phyloP scores from a whole-genome alignment of 2,797 vertebrate species.

The Pampus argenteus region DNA sequence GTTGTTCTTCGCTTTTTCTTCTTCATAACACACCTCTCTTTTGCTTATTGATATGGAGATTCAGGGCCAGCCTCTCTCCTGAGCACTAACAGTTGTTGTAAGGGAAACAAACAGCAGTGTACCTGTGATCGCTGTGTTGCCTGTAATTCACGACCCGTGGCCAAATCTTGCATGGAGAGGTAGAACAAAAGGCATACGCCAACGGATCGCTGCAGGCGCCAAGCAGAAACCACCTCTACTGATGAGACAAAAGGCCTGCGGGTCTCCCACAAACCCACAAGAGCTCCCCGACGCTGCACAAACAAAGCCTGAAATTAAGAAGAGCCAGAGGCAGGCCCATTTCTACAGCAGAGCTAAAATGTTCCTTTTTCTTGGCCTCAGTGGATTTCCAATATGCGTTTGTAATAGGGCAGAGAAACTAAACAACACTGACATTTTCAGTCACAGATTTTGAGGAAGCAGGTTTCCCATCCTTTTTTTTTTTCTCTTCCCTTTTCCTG shows the following conservation, averaged over 20 bases:
- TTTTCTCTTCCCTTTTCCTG: constrained; percentile 18
- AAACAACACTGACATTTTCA: constrained; percentile 57
- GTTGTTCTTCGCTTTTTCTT: constrained; percentile 27
- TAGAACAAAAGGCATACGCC: constrained; percentile 73
- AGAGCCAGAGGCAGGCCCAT: constrained; percentile 80
- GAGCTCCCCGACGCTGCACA: constrained; percentile 76
- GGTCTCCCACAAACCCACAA: constrained; percentile 79
- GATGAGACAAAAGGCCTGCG: constrained; percentile 82
- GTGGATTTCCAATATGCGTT: constrained; percentile 68
- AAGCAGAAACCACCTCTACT: constrained; percentile 73
- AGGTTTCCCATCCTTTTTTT: constrained; percentile 32
- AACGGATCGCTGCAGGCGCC: constrained; percentile 77
- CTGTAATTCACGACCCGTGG: constrained; percentile 78
- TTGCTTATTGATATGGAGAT: constrained; percentile 42
- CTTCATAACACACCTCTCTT: not conserved
- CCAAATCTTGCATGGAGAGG: constrained; percentile 74
- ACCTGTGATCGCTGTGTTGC: constrained; percentile 70
- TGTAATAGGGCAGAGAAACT: constrained; percentile 54
- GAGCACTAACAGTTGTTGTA: constrained; percentile 37
- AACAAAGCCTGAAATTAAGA: constrained; percentile 87
- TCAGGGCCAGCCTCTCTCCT: constrained; percentile 13
- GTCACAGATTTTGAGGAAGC: constrained; percentile 58
- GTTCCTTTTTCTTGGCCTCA: constrained; percentile 77
- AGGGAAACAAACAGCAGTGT: constrained; percentile 59
- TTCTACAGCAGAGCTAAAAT: constrained; percentile 76